Percentiles rank a stretch among this genome's conserved stretches.
phyloP scores from a whole-genome alignment of 2,797 vertebrate genomes.

The Chelon labrosus region DNA sequence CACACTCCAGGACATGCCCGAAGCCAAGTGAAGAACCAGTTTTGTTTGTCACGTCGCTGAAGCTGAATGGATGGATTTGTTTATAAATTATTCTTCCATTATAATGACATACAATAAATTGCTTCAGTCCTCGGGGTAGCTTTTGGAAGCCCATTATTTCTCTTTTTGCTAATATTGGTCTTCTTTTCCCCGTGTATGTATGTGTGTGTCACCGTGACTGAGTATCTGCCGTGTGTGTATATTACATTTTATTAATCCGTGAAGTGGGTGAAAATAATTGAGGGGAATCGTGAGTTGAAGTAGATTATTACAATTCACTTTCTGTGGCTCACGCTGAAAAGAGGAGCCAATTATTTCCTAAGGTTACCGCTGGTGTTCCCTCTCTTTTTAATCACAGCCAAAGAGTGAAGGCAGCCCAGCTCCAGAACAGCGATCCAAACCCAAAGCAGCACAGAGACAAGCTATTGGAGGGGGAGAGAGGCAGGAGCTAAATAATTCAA shows the following conservation, averaged over 20 bases:
- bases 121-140: conserved; percentile 18
- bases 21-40: conserved; percentile 16
- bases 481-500: conserved; percentile 66
- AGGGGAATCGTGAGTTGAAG: conserved; percentile 54
- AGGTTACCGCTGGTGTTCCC: conserved; percentile 59
- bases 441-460: conserved; percentile 42
- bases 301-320: conserved; percentile 70
- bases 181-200: background rate
- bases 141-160: conserved; percentile 28
- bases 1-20: conserved; percentile 36
- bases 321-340: conserved; percentile 67
- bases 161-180: conserved; percentile 19
- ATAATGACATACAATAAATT: conserved; percentile 22
- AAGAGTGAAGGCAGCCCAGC: conserved; percentile 39
- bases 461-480: conserved; percentile 39
- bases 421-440: conserved; percentile 42
- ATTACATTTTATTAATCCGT: conserved; percentile 61
- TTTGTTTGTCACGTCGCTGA: conserved; percentile 31
- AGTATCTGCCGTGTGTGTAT: conserved; percentile 7
- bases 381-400: conserved; percentile 65
- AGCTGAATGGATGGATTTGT: conserved; percentile 29
- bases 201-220: conserved; percentile 8
- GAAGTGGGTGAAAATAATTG: conserved; percentile 65
- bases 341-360: conserved; percentile 75
- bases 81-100: conserved; percentile 20